Base-by-base conservation (phyloP, 2,113 vertebrate genomes). In the Aix galericulata region DNA sequence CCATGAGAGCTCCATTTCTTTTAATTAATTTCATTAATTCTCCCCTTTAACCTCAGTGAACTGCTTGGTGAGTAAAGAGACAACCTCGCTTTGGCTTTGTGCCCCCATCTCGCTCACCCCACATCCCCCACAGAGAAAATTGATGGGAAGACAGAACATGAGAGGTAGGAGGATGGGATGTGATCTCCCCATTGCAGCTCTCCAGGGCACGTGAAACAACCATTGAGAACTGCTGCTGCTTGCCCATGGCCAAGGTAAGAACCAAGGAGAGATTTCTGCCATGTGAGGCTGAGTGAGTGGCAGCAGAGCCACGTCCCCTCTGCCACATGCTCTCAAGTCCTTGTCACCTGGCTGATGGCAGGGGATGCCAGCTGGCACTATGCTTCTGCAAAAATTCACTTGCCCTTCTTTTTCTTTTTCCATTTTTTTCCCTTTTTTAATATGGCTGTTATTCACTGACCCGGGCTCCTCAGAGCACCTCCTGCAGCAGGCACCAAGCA, bases 101-200 rank as follows among this genome's bases (percentile, higher is more conserved):
- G 64, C 4, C 60, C 17, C 62, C 2, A 34, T 26, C 7, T 66
- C 4, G 0, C 48, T 60, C 36, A 13, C 7, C 8, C 13, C 17
- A 3, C 11, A 11, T 22, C 25, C 17, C 62, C 11, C 38, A 11
- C 34, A 2, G 53, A 44, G 44, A 40, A 80, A 88, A 88, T 4
- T 55, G 11, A 46, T 1, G 46, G 32, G 7, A 29, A 32, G 76
- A 13, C 20, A 3, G 13, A 36, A 34, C 53, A 29, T 10, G 11
- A 38, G 44, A 40, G 2, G 2, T 1, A 34, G 9, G 76, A 88
- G 60, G 14, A 14, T 1, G 2, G 0, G 5, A 9, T 3, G 1
- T 0, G 21, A 48, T 23, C 80, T 73, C 34, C n/a, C 80, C 66
- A 13, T 34, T 27, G 15, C 2, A 0, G 36, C 50, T 48, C 67